phyloP scores from a whole-genome alignment of 1,140 invertebrate genomes.

The Brachionus koreanus region DNA sequence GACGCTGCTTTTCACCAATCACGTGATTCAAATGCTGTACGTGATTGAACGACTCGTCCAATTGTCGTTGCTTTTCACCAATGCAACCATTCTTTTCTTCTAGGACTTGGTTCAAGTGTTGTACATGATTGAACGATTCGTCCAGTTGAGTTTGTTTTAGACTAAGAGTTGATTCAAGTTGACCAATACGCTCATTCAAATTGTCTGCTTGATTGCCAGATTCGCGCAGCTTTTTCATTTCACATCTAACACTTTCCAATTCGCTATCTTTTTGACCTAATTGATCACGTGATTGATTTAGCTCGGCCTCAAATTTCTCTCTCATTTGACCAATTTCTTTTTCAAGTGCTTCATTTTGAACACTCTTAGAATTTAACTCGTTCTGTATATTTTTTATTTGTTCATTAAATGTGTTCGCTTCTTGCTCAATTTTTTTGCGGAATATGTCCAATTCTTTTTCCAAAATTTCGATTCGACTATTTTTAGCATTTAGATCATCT shows the following conservation, averaged over 20 bases:
- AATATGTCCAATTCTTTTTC: not conserved
- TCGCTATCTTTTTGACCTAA: not conserved
- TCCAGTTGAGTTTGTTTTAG: slow-evolving; percentile 6
- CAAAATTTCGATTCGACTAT: not conserved
- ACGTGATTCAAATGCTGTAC: not conserved
- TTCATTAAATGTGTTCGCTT: not conserved
- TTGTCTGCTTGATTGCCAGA: not conserved
- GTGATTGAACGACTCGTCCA: not conserved
- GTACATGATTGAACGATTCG: not conserved
- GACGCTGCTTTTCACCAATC: not conserved
- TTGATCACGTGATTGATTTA: not conserved
- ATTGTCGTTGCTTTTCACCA: slow-evolving; percentile 1
- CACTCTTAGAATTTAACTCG: not conserved
- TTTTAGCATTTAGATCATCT: not conserved
- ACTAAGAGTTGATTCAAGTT: not conserved
- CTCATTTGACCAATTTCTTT: not conserved
- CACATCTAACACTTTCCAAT: not conserved
- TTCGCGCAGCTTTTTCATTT: not conserved
- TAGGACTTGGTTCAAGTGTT: not conserved
- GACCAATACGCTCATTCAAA: not conserved
- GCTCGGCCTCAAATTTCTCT: not conserved
- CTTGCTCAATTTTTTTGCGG: not conserved
- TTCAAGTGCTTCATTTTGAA: not conserved
- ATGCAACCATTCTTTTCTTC: not conserved
- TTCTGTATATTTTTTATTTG: not conserved